Percentiles rank a stretch among this genome's conserved stretches.
Evolutionary conservation across 2,113 vertebrate genomes (phyloP).

Genomic region (Melanerpes formicivorus): DNA sequence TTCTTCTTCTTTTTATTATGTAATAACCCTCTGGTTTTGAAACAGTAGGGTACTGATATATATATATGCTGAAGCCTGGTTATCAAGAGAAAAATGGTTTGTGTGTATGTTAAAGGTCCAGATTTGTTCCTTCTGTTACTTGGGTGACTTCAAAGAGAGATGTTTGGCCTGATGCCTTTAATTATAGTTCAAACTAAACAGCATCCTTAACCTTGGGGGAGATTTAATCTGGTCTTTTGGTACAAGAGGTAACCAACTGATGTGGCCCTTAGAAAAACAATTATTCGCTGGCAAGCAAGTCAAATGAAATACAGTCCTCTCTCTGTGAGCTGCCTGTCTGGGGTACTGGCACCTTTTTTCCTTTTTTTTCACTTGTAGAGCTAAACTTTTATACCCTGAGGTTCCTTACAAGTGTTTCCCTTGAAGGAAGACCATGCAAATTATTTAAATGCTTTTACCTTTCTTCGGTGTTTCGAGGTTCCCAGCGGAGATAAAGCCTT

Average conservation of each 20-base stretch:
- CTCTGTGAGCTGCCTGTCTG: not conserved
- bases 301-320: not conserved
- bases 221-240: conserved; percentile 7
- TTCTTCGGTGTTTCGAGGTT: not conserved
- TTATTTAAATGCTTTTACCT: not conserved
- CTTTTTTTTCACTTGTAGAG: not conserved
- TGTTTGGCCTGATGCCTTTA: conserved; percentile 32
- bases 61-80: not conserved
- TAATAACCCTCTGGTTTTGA: not conserved
- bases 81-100: not conserved
- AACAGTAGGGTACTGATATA: not conserved
- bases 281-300: not conserved
- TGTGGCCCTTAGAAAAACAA: not conserved
- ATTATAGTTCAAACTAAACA: conserved; percentile 33
- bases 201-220: conserved; percentile 26
- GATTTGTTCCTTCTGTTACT: conserved; percentile 50
- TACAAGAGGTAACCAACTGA: conserved; percentile 22
- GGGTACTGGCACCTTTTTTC: not conserved
- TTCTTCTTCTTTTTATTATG: not conserved
- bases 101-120: not conserved
- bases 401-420: not conserved
- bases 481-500: not conserved
- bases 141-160: conserved; percentile 44
- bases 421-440: not conserved
- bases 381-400: not conserved